Evolutionary conservation across 2,797 vertebrate genomes (phyloP).

Genomic region (Manis pentadactyla): DNA sequence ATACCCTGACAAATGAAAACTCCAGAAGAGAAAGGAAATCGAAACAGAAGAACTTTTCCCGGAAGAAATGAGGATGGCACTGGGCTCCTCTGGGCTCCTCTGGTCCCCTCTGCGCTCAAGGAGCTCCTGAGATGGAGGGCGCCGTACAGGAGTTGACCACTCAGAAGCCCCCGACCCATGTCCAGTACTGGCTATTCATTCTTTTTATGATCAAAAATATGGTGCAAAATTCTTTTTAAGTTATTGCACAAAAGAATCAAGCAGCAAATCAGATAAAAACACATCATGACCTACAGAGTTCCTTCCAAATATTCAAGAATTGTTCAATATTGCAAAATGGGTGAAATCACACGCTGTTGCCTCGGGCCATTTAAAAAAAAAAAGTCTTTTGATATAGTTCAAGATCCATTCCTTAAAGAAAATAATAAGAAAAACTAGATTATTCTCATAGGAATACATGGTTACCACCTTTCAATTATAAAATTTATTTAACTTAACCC

Average conservation of each 20-base stretch:
- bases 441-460: background rate
- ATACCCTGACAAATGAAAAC: background rate
- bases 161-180: rapidly evolving
- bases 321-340: background rate
- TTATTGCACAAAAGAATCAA: background rate
- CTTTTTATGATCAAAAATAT: background rate
- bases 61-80: background rate
- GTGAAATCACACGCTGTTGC: background rate
- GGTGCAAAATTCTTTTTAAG: background rate
- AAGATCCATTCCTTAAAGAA: background rate
- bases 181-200: background rate
- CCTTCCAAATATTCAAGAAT: background rate
- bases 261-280: background rate
- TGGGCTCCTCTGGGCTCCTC: too few relatives aligned
- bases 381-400: background rate
- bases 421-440: background rate
- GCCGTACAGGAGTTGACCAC: rapidly evolving
- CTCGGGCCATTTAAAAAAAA: background rate
- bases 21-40: background rate
- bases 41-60: background rate
- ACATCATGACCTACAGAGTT: background rate
- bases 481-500: background rate
- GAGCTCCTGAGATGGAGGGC: too few relatives aligned
- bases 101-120: background rate
- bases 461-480: background rate